Conservation (phyloP, 1,140 invertebrate species). For the Apolygus lucorum region DNA sequence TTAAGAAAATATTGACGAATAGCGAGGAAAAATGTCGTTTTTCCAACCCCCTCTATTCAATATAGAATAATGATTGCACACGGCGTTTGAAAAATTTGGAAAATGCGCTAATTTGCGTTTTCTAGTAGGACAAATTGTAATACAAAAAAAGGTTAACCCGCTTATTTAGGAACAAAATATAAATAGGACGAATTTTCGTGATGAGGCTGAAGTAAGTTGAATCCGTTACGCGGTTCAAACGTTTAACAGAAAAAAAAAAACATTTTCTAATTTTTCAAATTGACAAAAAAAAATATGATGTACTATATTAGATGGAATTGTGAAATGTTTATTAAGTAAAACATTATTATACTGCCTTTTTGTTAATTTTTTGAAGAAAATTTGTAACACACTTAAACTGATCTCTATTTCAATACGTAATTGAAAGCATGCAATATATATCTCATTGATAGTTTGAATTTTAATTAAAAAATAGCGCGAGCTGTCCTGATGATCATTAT, state of each 20-base stretch:
- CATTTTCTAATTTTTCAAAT: slow-evolving; percentile 16
- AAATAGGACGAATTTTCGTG: slow-evolving; percentile 7
- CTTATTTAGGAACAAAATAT: slow-evolving; percentile 4
- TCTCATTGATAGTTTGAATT: neutral
- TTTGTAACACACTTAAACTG: slow-evolving; percentile 6
- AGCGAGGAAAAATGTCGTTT: too few relatives aligned
- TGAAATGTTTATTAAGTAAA: neutral
- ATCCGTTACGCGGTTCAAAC: neutral
- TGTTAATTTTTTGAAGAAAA: neutral
- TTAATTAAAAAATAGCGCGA: neutral
- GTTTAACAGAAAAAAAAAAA: slow-evolving; percentile 2
- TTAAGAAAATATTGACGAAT: neutral
- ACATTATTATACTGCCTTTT: slow-evolving; percentile 16
- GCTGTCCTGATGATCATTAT: neutral
- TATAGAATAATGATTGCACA: neutral
- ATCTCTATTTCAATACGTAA: slow-evolving; percentile 10
- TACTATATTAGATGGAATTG: slow-evolving; percentile 6
- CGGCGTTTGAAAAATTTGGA: neutral
- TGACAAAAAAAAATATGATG: slow-evolving; percentile 8
- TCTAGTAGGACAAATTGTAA: neutral
- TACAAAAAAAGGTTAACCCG: neutral
- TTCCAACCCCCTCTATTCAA: neutral
- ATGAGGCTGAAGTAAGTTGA: slow-evolving; percentile 8
- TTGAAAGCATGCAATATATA: neutral
- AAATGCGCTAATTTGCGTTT: neutral